phyloP scores from a whole-genome alignment of 2,797 vertebrate species.

The Hybognathus amarus region DNA sequence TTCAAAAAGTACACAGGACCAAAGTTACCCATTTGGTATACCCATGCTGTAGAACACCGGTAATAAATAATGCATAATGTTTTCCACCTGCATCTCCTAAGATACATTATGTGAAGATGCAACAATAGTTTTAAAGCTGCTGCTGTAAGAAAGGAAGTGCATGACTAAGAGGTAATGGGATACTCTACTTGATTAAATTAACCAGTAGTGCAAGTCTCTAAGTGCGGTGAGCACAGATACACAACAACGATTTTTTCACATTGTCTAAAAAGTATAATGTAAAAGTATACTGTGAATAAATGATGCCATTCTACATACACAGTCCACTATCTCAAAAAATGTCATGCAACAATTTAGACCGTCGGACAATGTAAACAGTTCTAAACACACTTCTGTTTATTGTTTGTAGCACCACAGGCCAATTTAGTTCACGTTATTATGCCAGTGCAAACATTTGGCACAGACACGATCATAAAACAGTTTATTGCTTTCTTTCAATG shows the following conservation, averaged over 20 bases:
- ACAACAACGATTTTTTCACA: slow-evolving; percentile 1
- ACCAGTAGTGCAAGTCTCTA: not conserved
- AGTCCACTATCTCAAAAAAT: not conserved
- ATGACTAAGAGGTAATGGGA: slow-evolving; percentile 16
- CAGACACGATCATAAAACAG: slow-evolving; percentile 22
- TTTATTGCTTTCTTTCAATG: slow-evolving; percentile 1
- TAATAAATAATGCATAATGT: not conserved
- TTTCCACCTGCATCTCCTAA: not conserved
- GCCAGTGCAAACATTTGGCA: slow-evolving; percentile 41
- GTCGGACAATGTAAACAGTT: slow-evolving; percentile 1
- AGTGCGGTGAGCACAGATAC: not conserved
- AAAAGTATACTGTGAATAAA: not conserved
- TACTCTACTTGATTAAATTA: slow-evolving; percentile 37
- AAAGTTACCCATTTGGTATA: not conserved
- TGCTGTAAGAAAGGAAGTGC: slow-evolving; percentile 3
- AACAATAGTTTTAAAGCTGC: not conserved
- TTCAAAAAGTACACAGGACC: not conserved
- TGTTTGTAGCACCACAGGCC: not conserved
- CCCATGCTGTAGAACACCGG: not conserved
- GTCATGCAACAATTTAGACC: not conserved
- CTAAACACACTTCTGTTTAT: not conserved
- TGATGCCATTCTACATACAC: not conserved
- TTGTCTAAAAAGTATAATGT: not conserved
- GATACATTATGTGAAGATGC: not conserved
- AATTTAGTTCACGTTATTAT: slow-evolving; percentile 1